phyloP scores from a whole-genome alignment of 2,797 vertebrate genomes.

The Eidolon dupreanum region DNA sequence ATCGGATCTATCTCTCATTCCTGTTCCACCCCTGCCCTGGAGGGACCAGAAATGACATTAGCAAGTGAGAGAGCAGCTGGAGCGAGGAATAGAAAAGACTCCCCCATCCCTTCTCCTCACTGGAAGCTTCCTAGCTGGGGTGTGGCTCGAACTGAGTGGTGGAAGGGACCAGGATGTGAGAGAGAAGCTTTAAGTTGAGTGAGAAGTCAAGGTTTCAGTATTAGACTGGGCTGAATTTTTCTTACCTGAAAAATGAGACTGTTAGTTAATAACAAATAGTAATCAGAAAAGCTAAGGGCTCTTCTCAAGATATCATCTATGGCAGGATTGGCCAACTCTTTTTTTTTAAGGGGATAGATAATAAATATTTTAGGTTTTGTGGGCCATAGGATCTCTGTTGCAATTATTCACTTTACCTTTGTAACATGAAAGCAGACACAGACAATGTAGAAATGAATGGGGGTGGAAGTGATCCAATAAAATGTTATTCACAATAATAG shows the following conservation, averaged over 20 bases:
- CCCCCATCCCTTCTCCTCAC: rapidly evolving
- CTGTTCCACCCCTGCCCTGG: background rate
- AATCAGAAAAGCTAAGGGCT: background rate
- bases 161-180: background rate
- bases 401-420: background rate
- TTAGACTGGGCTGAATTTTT: background rate
- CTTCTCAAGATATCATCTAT: background rate
- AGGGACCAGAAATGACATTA: background rate
- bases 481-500: background rate
- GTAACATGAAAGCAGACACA: background rate
- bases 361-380: too few species aligned
- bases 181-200: background rate
- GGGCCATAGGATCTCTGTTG: background rate
- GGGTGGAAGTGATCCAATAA: too few species aligned
- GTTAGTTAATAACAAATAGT: background rate
- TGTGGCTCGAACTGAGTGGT: background rate
- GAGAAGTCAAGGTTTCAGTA: background rate
- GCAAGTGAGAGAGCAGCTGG: background rate
- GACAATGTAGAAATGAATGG: background rate
- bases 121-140: too few species aligned
- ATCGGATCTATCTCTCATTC: background rate
- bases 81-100: background rate
- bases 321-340: background rate
- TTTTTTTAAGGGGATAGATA: background rate
- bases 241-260: background rate